Percentiles rank a stretch among this genome's conserved stretches.
These are phyloP conservation scores for Lithophane semibrunnea DNA, from an alignment of 2,888 invertebrate genomes.

Conservation along the genomic window DNA sequence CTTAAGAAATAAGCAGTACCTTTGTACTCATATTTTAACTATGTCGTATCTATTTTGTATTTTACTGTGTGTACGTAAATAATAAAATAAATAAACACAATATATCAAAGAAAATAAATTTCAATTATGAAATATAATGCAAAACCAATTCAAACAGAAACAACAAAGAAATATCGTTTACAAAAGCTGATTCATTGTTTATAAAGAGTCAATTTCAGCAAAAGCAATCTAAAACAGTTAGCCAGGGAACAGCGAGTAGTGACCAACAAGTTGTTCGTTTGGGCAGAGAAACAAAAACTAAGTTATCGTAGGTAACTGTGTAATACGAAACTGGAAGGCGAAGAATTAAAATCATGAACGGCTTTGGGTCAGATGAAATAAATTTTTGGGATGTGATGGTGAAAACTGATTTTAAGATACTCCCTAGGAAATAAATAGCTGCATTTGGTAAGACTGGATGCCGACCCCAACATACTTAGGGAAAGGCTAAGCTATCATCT, in stretches of 20 bases:
- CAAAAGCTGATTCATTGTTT: slow-evolving; percentile 53
- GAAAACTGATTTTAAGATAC: background rate
- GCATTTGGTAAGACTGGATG: too few relatives aligned
- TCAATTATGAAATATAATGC: slow-evolving; percentile 24
- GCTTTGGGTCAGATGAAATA: background rate
- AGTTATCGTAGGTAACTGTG: slow-evolving; percentile 61
- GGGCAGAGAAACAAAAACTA: slow-evolving; percentile 67
- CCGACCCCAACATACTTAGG: too few relatives aligned
- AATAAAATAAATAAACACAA: too few relatives aligned
- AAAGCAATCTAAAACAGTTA: slow-evolving; percentile 70
- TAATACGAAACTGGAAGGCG: slow-evolving; percentile 56
- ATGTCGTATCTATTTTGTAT: too few relatives aligned
- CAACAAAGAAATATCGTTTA: slow-evolving; percentile 42
- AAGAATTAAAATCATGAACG: slow-evolving; percentile 53
- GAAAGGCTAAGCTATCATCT: too few relatives aligned
- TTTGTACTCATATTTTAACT: too few relatives aligned
- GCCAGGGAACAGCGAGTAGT: slow-evolving; percentile 52
- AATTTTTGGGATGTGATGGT: background rate
- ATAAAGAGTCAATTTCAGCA: slow-evolving; percentile 56
- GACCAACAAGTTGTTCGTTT: slow-evolving; percentile 68
- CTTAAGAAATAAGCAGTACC: too few relatives aligned
- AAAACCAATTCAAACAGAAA: slow-evolving; percentile 30
- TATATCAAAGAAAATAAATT: background rate
- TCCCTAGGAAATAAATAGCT: too few relatives aligned
- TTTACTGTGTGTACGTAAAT: too few relatives aligned